Percentiles rank a stretch among this genome's conserved stretches.
Evolutionary conservation across 1,140 invertebrate genomes (phyloP).

Genomic region (Leucophenga varia): DNA sequence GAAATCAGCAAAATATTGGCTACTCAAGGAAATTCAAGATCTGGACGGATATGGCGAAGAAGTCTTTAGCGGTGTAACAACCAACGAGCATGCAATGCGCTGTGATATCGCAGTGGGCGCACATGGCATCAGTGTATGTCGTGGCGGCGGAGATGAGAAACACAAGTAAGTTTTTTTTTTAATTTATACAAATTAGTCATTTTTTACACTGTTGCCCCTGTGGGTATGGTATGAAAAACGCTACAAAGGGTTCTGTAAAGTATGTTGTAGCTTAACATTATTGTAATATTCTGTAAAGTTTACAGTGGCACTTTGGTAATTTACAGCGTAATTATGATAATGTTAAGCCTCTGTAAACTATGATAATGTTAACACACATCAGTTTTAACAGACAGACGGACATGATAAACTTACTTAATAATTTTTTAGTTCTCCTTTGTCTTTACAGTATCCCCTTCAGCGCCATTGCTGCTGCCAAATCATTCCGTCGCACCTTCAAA

Average conservation of each 20-base stretch:
- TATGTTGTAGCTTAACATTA: no score
- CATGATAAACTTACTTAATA: not conserved
- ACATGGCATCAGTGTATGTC: constrained; percentile 75
- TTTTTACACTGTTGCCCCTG: no score
- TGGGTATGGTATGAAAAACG: no score
- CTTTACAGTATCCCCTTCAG: constrained; percentile 77
- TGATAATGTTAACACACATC: no score
- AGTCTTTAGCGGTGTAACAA: constrained; percentile 72
- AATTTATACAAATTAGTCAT: no score
- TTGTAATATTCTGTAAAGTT: no score
- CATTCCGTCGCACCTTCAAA: constrained; percentile 72
- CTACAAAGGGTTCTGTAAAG: no score
- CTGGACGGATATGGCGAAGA: constrained; percentile 82
- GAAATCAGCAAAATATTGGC: constrained; percentile 72
- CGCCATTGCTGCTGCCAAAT: constrained; percentile 77
- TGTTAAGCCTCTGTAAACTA: no score
- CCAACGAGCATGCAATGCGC: constrained; percentile 40
- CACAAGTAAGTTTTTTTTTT: constrained; percentile 38
- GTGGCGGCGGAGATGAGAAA: constrained; percentile 59
- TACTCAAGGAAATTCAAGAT: constrained; percentile 76
- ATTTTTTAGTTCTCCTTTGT: constrained; percentile 13
- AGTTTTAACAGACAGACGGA: no score
- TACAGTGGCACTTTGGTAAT: no score
- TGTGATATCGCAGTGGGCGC: constrained; percentile 68
- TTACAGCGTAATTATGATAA: no score